These are phyloP conservation scores for Heloderma charlesbogerti DNA, from an alignment of 2,113 vertebrate species.

Conservation along the genomic window DNA sequence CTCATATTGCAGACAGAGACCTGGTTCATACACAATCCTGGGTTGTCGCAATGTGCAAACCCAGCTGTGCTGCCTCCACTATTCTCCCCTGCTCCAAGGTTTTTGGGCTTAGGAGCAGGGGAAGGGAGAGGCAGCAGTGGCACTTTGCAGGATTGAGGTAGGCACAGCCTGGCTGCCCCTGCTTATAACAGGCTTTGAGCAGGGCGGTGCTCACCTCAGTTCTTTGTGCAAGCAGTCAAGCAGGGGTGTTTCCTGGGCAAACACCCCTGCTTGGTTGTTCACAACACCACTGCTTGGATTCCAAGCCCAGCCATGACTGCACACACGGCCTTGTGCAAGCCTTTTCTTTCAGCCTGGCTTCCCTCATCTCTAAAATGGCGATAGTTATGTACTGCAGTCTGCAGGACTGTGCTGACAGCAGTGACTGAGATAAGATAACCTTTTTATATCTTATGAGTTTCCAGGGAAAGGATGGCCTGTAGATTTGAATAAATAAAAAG, in stretches of 20 bases:
- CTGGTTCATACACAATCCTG: too few relatives aligned
- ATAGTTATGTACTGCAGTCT: background rate
- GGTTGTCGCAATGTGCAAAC: too few relatives aligned
- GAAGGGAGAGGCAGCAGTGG: background rate
- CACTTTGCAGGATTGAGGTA: background rate
- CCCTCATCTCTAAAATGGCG: background rate
- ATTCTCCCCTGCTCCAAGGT: background rate
- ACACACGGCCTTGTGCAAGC: background rate
- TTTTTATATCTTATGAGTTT: background rate
- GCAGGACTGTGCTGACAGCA: background rate
- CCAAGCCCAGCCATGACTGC: background rate
- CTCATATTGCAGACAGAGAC: background rate
- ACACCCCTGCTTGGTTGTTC: background rate
- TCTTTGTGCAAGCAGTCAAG: background rate
- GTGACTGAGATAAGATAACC: background rate
- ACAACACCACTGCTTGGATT: background rate
- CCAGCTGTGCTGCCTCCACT: too few relatives aligned
- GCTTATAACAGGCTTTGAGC: background rate
- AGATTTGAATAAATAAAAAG: background rate
- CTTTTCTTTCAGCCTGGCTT: background rate
- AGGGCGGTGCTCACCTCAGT: background rate
- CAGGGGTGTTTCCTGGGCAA: background rate
- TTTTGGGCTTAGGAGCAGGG: background rate
- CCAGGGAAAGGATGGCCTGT: background rate
- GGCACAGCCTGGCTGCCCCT: background rate